phyloP scores from a whole-genome alignment of 2,113 vertebrate genomes.

The Crotalus tigris region DNA sequence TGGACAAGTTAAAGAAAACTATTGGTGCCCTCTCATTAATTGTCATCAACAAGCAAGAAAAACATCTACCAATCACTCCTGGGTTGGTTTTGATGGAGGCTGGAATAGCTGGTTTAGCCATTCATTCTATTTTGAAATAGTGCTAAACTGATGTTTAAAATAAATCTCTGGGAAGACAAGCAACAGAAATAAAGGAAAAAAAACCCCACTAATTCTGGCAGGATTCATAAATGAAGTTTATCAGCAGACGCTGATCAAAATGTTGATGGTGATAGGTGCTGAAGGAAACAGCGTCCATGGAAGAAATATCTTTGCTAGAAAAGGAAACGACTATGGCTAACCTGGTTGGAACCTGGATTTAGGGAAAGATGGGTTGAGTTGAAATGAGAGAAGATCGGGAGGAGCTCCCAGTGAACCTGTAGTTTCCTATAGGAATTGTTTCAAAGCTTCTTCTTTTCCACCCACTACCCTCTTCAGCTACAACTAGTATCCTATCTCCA shows the following conservation, averaged over 20 bases:
- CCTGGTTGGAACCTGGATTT: background rate
- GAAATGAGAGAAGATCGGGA: background rate
- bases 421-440: background rate
- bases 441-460: background rate
- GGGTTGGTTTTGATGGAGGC: background rate
- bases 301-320: background rate
- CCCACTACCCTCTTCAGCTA: background rate
- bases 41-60: background rate
- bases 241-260: background rate
- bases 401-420: background rate
- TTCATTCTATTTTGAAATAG: background rate
- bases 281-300: background rate
- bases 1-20: background rate
- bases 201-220: background rate
- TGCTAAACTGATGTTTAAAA: background rate
- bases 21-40: background rate
- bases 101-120: background rate
- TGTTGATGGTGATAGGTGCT: background rate
- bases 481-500: background rate
- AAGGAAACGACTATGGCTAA: background rate
- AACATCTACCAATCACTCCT: background rate
- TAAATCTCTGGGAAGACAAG: background rate
- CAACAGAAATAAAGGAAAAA: background rate
- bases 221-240: background rate
- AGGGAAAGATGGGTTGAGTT: background rate